Evolutionary conservation across 2,113 vertebrate species (phyloP).

Genomic region (Pseudorectes ferrugineus): DNA sequence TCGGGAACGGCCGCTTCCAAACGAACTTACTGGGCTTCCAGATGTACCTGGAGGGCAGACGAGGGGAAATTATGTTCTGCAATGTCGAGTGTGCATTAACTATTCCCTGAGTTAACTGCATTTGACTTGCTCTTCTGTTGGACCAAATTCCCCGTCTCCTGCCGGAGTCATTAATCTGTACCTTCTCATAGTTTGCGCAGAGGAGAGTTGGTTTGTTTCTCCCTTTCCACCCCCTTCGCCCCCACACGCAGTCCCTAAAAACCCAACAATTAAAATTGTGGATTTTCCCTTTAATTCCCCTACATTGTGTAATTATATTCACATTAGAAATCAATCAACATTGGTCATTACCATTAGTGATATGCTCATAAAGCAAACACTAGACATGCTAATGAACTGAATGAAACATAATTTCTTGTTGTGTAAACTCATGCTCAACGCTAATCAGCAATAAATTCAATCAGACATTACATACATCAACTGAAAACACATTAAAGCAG

Average conservation of each 20-base stretch:
- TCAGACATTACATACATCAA: constrained; percentile 52
- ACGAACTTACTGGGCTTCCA: background rate
- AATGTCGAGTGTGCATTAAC: background rate
- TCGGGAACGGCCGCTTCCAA: background rate
- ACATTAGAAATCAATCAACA: constrained; percentile 68
- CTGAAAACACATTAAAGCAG: constrained; percentile 29
- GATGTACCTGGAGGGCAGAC: background rate
- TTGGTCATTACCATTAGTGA: constrained; percentile 40
- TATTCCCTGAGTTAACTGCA: background rate
- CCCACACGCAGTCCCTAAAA: background rate
- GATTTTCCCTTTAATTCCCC: constrained; percentile 15
- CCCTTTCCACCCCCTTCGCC: background rate
- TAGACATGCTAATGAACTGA: constrained; percentile 24
- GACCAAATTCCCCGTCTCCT: background rate
- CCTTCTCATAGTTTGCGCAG: background rate
- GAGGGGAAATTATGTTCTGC: background rate
- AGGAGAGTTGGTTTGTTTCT: background rate
- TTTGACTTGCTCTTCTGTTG: background rate
- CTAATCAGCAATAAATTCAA: constrained; percentile 59
- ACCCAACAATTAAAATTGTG: constrained; percentile 28
- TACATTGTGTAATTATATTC: constrained; percentile 66
- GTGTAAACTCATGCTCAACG: constrained; percentile 35
- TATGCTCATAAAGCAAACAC: constrained; percentile 34
- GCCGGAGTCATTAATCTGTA: background rate
- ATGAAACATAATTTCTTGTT: constrained; percentile 49